Evolutionary conservation across 2,888 invertebrate species (phyloP).

Genomic region (Diplazon laetatorius): DNA sequence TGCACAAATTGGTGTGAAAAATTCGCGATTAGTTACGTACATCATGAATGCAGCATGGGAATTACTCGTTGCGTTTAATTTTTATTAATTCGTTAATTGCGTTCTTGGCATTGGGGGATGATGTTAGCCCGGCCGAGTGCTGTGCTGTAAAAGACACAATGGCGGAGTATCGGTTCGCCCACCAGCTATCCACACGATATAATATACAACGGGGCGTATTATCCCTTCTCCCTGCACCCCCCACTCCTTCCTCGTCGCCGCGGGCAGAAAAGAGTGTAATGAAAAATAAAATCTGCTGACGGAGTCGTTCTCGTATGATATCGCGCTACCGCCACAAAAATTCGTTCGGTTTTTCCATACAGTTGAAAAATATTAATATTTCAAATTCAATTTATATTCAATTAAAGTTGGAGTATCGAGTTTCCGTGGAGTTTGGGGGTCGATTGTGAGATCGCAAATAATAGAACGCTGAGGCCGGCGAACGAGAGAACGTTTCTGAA

Average conservation of each 20-base stretch:
- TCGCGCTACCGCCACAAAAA: conserved; percentile 50
- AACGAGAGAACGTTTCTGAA: not conserved
- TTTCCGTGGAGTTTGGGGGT: conserved; percentile 41
- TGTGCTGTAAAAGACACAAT: conserved; percentile 5
- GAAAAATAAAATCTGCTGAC: conserved; percentile 54
- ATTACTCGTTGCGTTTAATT: conserved; percentile 43
- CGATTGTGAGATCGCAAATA: conserved; percentile 48
- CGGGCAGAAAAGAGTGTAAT: conserved; percentile 48
- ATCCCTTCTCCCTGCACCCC: not conserved
- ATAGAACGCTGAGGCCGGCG: conserved; percentile 30
- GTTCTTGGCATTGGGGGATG: conserved; percentile 58
- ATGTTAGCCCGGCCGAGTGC: conserved; percentile 36
- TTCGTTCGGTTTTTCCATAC: conserved; percentile 61
- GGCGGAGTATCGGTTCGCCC: conserved; percentile 10
- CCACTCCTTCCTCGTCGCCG: not conserved
- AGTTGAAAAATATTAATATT: conserved; percentile 76
- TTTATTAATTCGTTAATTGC: conserved; percentile 73
- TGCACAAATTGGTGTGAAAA: not conserved
- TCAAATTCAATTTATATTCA: conserved; percentile 80
- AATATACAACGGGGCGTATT: conserved; percentile 12
- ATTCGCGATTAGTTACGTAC: conserved; percentile 18
- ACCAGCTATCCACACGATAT: not conserved
- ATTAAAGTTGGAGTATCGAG: conserved; percentile 74
- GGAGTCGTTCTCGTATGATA: conserved; percentile 57
- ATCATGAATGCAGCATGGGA: not conserved